Evolutionary conservation across 2,113 vertebrate genomes (phyloP).

Genomic region (Morone saxatilis): DNA sequence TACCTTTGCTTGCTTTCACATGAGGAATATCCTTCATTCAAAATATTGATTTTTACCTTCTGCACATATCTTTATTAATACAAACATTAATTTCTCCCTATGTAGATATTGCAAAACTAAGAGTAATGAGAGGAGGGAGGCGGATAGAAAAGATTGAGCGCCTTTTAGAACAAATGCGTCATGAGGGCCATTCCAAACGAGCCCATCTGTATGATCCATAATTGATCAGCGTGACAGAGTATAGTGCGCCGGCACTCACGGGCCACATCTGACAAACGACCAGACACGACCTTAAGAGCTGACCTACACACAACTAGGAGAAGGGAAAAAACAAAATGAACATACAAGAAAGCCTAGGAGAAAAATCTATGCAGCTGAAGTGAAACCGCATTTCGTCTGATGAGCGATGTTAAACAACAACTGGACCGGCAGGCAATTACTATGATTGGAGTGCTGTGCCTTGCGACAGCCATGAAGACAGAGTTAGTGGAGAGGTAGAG

Average conservation of each 20-base stretch:
- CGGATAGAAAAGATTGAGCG: conserved; percentile 60
- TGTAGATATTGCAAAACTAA: conserved; percentile 60
- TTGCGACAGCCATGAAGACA: conserved; percentile 55
- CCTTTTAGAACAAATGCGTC: conserved; percentile 71
- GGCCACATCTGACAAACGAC: conserved; percentile 81
- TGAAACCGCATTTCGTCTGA: conserved; percentile 76
- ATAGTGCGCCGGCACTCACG: conserved; percentile 54
- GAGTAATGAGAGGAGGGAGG: conserved; percentile 26
- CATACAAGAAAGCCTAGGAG: conserved; percentile 45
- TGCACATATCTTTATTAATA: conserved; percentile 52
- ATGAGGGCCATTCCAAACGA: conserved; percentile 68
- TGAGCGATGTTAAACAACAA: conserved; percentile 84
- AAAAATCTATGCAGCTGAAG: conserved; percentile 80
- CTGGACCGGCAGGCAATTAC: conserved; percentile 81
- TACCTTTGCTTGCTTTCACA: not conserved
- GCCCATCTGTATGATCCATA: conserved; percentile 76
- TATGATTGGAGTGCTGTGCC: conserved; percentile 81
- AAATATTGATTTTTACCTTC: conserved; percentile 50
- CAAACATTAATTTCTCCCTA: conserved; percentile 64
- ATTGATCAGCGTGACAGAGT: conserved; percentile 80
- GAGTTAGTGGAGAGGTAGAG: conserved; percentile 59
- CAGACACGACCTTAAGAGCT: conserved; percentile 80
- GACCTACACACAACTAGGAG: conserved; percentile 76
- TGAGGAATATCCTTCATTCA: conserved; percentile 43
- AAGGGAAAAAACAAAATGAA: conserved; percentile 31